phyloP scores from a whole-genome alignment of 2,113 vertebrate species.

The Macaca mulatta region DNA sequence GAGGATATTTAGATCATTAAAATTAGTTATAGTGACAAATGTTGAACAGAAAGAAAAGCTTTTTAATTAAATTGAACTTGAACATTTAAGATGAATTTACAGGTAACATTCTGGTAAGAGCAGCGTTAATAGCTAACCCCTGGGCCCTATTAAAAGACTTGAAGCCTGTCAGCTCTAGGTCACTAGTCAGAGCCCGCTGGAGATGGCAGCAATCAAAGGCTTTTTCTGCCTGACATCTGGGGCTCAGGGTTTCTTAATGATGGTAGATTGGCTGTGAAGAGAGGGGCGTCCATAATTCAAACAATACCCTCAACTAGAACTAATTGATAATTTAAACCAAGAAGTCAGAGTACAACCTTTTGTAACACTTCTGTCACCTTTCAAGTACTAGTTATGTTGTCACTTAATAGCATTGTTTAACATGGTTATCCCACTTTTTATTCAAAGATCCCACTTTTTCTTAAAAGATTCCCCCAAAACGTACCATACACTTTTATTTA shows the following conservation, averaged over 20 bases:
- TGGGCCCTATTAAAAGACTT: neutral
- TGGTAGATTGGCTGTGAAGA: slow-evolving; percentile 56
- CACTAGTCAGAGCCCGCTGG: slow-evolving; percentile 7
- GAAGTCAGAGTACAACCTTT: neutral
- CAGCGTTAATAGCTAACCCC: slow-evolving; percentile 18
- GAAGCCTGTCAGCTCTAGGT: slow-evolving; percentile 20
- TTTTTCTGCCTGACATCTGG: slow-evolving; percentile 35
- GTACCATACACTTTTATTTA: neutral
- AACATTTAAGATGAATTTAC: slow-evolving; percentile 23
- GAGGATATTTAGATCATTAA: slow-evolving; percentile 53
- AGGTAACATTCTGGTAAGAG: neutral
- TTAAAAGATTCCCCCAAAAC: neutral
- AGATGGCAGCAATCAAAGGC: slow-evolving; percentile 11
- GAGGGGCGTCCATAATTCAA: slow-evolving; percentile 2
- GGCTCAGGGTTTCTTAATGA: slow-evolving; percentile 47
- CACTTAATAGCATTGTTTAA: neutral
- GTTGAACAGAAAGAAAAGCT: neutral
- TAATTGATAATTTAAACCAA: neutral
- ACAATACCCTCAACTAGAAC: slow-evolving; percentile 40
- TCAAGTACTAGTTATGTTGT: neutral
- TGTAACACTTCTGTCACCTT: neutral
- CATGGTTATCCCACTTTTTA: neutral
- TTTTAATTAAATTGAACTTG: neutral
- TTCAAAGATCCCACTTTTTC: neutral
- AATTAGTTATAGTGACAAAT: slow-evolving; percentile 32